These are phyloP conservation scores for Hephaestus fuliginosus DNA, from an alignment of 2,797 vertebrate genomes.

Conservation along the genomic window DNA sequence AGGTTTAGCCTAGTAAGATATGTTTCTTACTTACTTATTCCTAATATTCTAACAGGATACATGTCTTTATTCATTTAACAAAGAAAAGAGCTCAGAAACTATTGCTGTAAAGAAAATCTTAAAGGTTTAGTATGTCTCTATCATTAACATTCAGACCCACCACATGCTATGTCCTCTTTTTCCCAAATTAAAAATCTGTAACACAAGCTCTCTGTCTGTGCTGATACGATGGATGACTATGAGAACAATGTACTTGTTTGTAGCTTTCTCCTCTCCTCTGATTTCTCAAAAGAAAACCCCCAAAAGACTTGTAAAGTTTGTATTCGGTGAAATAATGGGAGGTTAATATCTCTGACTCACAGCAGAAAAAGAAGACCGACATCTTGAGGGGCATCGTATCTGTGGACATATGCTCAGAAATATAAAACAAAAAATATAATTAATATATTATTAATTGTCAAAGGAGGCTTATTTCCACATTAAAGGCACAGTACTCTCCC, in stretches of 20 bases:
- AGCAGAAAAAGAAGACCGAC: neutral
- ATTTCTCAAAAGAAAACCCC: neutral
- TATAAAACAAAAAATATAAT: too few species aligned
- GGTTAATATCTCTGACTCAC: neutral
- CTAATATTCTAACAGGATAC: neutral
- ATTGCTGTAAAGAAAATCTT: conserved; percentile 1
- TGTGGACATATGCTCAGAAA: too few species aligned
- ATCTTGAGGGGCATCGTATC: neutral
- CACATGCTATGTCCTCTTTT: neutral
- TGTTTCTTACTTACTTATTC: neutral
- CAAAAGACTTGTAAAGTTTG: neutral
- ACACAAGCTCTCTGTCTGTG: neutral
- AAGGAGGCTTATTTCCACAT: conserved; percentile 28
- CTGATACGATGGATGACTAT: neutral
- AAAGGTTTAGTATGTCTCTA: neutral
- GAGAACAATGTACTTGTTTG: neutral
- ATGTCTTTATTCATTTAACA: neutral
- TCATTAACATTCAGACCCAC: neutral
- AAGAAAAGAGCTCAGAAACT: neutral
- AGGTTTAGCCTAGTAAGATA: neutral
- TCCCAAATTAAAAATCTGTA: neutral
- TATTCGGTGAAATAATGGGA: neutral
- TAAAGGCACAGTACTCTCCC: conserved; percentile 36
- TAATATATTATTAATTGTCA: conserved; percentile 31
- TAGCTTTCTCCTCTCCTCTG: neutral